Conservation (phyloP, 1,140 invertebrate genomes). For the Akabosia matsudoensis region DNA sequence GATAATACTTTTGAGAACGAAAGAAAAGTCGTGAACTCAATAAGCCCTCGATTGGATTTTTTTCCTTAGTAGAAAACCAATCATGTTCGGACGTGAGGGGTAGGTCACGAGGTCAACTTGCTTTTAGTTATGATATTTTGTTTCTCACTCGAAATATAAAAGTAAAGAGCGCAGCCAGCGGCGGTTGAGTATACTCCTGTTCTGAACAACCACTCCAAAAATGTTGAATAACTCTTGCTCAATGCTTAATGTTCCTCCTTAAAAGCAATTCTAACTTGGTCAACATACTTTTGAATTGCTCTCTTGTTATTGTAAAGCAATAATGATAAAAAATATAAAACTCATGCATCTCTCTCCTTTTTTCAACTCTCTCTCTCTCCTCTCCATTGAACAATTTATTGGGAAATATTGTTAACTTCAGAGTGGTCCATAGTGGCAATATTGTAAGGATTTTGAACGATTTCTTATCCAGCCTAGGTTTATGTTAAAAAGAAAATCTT, state of each 20-base stretch:
- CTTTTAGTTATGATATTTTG: not conserved
- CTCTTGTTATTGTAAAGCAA: not conserved
- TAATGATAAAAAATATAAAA: not conserved
- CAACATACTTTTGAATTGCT: not conserved
- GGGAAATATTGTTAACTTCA: not conserved
- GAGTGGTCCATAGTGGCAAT: not conserved
- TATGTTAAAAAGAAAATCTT: too few species aligned
- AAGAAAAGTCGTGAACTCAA: conserved; percentile 9
- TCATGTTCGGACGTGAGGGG: conserved; percentile 22
- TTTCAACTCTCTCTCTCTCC: too few species aligned
- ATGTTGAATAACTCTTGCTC: too few species aligned
- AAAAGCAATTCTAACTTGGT: too few species aligned
- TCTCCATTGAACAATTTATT: not conserved
- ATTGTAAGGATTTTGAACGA: not conserved
- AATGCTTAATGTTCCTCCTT: not conserved
- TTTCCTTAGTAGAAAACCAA: conserved; percentile 3
- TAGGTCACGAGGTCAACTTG: conserved; percentile 22
- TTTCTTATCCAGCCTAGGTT: not conserved
- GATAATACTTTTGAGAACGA: not conserved
- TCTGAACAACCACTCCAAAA: too few species aligned
- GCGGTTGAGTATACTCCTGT: too few species aligned
- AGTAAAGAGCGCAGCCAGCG: too few species aligned
- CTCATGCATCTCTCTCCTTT: not conserved
- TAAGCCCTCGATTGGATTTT: not conserved
- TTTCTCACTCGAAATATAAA: too few species aligned